phyloP scores from a whole-genome alignment of 2,888 invertebrate species.

The Microctonus aethiopoides region DNA sequence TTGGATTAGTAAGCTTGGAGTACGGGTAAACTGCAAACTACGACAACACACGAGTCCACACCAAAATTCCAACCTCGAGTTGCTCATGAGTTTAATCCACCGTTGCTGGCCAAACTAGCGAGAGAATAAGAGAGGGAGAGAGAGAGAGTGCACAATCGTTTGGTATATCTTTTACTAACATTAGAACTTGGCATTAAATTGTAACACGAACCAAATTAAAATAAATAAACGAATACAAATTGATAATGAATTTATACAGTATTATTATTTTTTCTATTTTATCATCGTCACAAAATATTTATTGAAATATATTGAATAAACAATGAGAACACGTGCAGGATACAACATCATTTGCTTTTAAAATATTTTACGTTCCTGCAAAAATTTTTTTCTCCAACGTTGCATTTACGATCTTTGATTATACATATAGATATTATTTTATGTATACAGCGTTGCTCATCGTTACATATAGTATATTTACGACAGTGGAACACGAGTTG shows the following conservation, averaged over 20 bases:
- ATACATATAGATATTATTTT: neutral
- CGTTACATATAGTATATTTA: neutral
- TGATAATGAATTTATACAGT: neutral
- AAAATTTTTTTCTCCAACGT: neutral
- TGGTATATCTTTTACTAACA: neutral
- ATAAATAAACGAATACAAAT: neutral
- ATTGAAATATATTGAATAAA: neutral
- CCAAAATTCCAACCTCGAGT: conserved; percentile 31
- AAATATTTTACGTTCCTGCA: neutral
- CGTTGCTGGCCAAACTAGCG: neutral
- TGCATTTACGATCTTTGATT: conserved; percentile 4
- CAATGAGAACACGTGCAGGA: neutral
- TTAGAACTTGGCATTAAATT: neutral
- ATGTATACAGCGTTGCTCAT: neutral
- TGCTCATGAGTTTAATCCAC: conserved; percentile 34
- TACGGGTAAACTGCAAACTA: conserved; percentile 35
- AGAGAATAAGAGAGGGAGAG: too few species aligned
- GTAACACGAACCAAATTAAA: neutral
- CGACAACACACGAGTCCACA: conserved; percentile 22
- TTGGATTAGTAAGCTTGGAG: conserved; percentile 11
- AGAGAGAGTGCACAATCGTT: neutral
- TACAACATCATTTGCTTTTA: neutral
- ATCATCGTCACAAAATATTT: neutral
- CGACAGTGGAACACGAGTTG: neutral
- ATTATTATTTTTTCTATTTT: neutral